phyloP scores from a whole-genome alignment of 1,140 invertebrate species.

The Lethrus apterus region DNA sequence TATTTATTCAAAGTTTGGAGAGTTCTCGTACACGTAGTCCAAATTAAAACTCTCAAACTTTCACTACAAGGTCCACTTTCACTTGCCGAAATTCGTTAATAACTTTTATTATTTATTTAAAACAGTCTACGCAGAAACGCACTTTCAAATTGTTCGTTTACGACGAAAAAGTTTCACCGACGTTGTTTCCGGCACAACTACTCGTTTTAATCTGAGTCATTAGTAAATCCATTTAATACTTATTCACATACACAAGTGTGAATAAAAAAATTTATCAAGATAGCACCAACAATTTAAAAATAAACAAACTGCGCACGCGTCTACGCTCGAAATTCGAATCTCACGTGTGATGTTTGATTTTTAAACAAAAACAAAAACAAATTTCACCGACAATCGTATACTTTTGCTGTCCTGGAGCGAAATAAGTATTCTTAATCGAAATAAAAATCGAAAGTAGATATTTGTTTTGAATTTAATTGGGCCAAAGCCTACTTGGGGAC shows the following conservation, averaged over 20 bases:
- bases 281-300: background rate
- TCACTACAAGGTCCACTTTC: conserved; percentile 33
- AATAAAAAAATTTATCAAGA: no score
- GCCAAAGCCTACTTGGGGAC: conserved; percentile 34
- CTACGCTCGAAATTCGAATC: conserved; percentile 1
- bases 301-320: background rate
- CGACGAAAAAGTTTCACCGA: conserved; percentile 1
- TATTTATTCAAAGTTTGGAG: background rate
- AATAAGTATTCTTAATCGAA: no score
- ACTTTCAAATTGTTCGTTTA: conserved; percentile 8
- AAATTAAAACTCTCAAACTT: conserved; percentile 28
- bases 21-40: no score
- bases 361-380: background rate
- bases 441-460: background rate
- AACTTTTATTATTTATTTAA: background rate
- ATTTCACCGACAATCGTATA: background rate
- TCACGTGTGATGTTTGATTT: background rate
- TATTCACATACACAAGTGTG: no score
- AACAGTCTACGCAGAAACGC: background rate
- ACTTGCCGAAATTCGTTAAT: conserved; percentile 17
- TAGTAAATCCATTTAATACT: no score
- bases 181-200: background rate
- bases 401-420: background rate
- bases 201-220: background rate
- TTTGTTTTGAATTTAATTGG: conserved; percentile 2